Evolutionary conservation across 2,797 vertebrate species (phyloP).

Genomic region (Poeciliopsis gracilis): DNA sequence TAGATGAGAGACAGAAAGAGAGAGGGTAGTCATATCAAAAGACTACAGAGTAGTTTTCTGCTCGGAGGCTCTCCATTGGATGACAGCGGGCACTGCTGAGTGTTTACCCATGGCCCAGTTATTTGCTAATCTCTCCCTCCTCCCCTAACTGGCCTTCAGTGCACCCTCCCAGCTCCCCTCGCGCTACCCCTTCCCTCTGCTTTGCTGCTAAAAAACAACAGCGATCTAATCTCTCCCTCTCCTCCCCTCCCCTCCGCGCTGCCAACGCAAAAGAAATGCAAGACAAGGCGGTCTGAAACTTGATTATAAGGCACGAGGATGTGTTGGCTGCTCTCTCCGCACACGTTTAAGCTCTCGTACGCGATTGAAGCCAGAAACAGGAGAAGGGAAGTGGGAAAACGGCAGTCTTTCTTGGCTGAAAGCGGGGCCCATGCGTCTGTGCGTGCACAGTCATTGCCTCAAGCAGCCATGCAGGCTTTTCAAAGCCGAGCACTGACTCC

Average conservation of each 20-base stretch:
- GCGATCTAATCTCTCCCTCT: slow-evolving; percentile 70
- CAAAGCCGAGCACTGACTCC: slow-evolving; percentile 1
- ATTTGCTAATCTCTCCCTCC: slow-evolving; percentile 74
- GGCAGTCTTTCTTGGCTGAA: slow-evolving; percentile 13
- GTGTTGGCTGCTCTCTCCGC: slow-evolving; percentile 27
- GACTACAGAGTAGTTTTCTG: slow-evolving; percentile 67
- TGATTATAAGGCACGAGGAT: slow-evolving; percentile 62
- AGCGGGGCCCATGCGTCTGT: slow-evolving; percentile 35
- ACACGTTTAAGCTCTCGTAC: slow-evolving; percentile 27
- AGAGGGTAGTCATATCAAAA: slow-evolving; percentile 68
- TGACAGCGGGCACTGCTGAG: slow-evolving; percentile 55
- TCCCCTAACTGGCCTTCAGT: slow-evolving; percentile 67
- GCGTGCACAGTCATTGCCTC: slow-evolving; percentile 24
- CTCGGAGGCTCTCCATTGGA: slow-evolving; percentile 67
- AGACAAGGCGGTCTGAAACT: slow-evolving; percentile 48
- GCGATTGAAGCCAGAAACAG: slow-evolving; percentile 29
- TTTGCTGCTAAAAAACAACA: slow-evolving; percentile 72
- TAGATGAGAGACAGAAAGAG: slow-evolving; percentile 37
- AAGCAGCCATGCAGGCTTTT: slow-evolving; percentile 16
- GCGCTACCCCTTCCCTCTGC: slow-evolving; percentile 52
- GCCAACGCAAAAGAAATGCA: slow-evolving; percentile 49
- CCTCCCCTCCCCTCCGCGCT: slow-evolving; percentile 57
- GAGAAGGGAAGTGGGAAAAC: background rate
- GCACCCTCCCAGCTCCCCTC: slow-evolving; percentile 42
- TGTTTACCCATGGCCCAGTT: slow-evolving; percentile 82